Percentiles rank a stretch among this genome's conserved stretches.
phyloP scores from a whole-genome alignment of 1,140 invertebrate species.

The Pseudoatta argentina region DNA sequence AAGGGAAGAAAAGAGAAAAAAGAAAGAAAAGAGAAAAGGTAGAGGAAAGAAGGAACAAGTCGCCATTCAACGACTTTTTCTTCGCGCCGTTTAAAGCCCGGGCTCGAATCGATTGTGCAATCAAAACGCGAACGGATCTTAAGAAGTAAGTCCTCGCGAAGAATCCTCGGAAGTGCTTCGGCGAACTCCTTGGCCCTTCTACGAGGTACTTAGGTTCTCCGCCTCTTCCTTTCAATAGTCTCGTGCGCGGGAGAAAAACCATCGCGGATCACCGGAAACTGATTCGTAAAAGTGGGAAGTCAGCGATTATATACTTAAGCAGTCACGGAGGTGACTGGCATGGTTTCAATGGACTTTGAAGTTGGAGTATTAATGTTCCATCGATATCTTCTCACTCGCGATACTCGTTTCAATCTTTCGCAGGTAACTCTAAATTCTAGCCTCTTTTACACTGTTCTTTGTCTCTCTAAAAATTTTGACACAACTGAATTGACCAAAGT shows the following conservation, averaged over 20 bases:
- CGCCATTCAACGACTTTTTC: slow-evolving; percentile 51
- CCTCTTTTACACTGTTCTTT: not conserved
- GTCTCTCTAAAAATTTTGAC: slow-evolving; percentile 1
- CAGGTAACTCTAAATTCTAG: not conserved
- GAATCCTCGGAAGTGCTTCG: slow-evolving; percentile 66
- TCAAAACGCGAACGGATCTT: slow-evolving; percentile 47
- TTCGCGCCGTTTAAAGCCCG: slow-evolving; percentile 37
- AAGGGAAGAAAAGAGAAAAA: not conserved
- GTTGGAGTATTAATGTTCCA: not conserved
- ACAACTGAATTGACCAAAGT: slow-evolving; percentile 26
- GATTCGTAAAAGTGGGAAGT: slow-evolving; percentile 43
- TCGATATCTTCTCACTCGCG: not conserved
- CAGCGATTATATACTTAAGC: slow-evolving; percentile 46
- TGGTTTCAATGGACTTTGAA: slow-evolving; percentile 35
- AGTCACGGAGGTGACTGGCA: slow-evolving; percentile 30
- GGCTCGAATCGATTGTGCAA: slow-evolving; percentile 61
- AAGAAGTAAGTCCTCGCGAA: slow-evolving; percentile 34
- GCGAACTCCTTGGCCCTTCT: slow-evolving; percentile 53
- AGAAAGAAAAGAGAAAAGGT: too few species aligned
- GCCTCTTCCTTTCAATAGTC: slow-evolving; percentile 28
- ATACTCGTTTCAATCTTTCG: not conserved
- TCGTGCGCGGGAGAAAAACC: slow-evolving; percentile 50
- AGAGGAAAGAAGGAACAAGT: slow-evolving; percentile 33
- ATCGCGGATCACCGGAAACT: slow-evolving; percentile 58
- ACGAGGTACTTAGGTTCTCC: slow-evolving; percentile 28